These are phyloP conservation scores for Lipotes vexillifer DNA, from an alignment of 2,113 vertebrate species.

Conservation along the genomic window DNA sequence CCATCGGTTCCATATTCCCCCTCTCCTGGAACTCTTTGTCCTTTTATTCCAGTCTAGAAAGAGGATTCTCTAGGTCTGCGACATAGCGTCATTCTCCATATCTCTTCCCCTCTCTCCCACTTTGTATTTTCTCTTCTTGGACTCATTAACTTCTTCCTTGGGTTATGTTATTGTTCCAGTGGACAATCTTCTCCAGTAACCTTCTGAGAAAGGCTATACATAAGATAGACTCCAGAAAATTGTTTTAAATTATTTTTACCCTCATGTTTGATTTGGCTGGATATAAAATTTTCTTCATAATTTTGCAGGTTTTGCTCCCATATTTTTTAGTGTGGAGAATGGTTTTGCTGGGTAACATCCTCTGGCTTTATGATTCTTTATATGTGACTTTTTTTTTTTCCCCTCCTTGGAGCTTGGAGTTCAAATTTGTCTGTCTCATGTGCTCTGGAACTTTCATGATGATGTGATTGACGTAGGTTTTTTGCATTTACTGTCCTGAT, in stretches of 20 bases:
- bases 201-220: background rate
- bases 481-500: background rate
- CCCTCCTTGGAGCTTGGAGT: too few species aligned
- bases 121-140: background rate
- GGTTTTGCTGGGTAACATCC: background rate
- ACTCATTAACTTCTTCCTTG: background rate
- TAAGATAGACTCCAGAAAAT: background rate
- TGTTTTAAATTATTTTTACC: background rate
- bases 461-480: background rate
- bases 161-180: background rate
- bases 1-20: background rate
- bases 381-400: background rate
- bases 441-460: background rate
- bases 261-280: background rate
- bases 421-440: background rate
- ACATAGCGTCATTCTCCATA: fast-evolving
- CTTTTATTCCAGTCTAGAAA: background rate
- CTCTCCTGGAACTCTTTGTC: background rate
- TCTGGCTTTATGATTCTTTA: background rate
- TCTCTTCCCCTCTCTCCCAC: background rate
- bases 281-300: background rate
- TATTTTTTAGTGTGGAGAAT: background rate
- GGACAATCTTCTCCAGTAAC: background rate
- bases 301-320: background rate
- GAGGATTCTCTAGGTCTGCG: background rate